Percentiles rank a stretch among this genome's conserved stretches.
Conservation (phyloP, 2,888 invertebrate species). For the Amphipoea oculea region DNA sequence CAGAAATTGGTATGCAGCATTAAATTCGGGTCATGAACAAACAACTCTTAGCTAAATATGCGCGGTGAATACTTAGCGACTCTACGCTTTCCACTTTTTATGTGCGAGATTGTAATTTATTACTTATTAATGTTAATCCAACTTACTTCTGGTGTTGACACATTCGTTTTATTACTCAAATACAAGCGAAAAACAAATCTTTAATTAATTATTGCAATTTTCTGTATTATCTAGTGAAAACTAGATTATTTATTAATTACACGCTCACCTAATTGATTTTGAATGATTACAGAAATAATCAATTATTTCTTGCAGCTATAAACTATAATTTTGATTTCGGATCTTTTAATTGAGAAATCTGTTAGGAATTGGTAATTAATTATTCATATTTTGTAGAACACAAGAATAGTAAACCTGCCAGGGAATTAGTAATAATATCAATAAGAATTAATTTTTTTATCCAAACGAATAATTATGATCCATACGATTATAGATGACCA, state of each 20-base stretch:
- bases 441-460: neutral
- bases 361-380: conserved; percentile 38
- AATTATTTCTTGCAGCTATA: conserved; percentile 34
- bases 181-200: conserved; percentile 10
- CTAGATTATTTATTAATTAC: conserved; percentile 31
- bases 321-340: conserved; percentile 25
- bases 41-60: conserved; percentile 81
- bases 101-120: conserved; percentile 48
- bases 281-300: conserved; percentile 31
- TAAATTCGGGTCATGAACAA: conserved; percentile 85
- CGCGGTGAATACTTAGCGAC: conserved; percentile 70
- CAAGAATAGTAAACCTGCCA: neutral
- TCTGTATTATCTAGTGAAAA: conserved; percentile 6
- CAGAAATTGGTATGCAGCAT: conserved; percentile 80
- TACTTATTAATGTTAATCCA: conserved; percentile 25
- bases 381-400: conserved; percentile 37
- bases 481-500: neutral
- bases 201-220: neutral
- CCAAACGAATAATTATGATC: neutral
- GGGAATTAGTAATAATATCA: neutral
- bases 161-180: conserved; percentile 27
- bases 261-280: conserved; percentile 45
- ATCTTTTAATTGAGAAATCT: conserved; percentile 32
- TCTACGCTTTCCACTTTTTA: conserved; percentile 55
- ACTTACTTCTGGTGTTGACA: conserved; percentile 32